phyloP scores from a whole-genome alignment of 1,140 invertebrate species.

The Cardiocondyla obscurior region DNA sequence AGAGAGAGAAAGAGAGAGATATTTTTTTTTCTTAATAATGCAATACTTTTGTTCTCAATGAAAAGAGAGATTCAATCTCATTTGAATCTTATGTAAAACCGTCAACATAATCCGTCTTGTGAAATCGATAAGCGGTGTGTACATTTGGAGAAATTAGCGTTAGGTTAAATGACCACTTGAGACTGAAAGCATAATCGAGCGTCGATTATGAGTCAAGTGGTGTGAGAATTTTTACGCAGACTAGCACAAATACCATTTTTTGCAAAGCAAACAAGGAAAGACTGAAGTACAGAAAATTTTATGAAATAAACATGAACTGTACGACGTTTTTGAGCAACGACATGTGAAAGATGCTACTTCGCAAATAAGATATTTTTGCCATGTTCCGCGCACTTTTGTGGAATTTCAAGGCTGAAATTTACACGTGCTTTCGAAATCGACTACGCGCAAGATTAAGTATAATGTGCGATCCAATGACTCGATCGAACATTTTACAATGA shows the following conservation, averaged over 20 bases:
- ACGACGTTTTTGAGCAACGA: not conserved
- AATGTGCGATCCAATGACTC: constrained; percentile 40
- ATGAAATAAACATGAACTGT: not conserved
- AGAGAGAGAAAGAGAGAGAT: not conserved
- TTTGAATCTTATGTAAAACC: not conserved
- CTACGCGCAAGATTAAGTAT: constrained; percentile 50
- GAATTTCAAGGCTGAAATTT: constrained; percentile 20
- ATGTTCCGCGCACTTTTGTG: not conserved
- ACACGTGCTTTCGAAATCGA: constrained; percentile 40
- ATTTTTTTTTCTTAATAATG: not conserved
- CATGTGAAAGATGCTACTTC: not conserved
- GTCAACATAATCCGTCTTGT: not conserved
- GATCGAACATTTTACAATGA: constrained; percentile 72
- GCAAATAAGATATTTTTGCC: not conserved
- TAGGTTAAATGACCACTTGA: not conserved
- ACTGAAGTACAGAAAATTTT: not conserved
- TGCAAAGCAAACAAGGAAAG: not conserved
- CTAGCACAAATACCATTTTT: not conserved
- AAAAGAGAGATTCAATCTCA: not conserved
- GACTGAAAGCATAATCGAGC: not conserved
- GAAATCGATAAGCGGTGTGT: constrained; percentile 1
- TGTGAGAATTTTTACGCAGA: constrained; percentile 20
- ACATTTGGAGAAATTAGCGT: not conserved
- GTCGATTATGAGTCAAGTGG: not conserved
- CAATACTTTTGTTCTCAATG: not conserved